These are phyloP conservation scores for Ahaetulla prasina DNA, from an alignment of 2,113 vertebrate genomes.

Conservation along the genomic window DNA sequence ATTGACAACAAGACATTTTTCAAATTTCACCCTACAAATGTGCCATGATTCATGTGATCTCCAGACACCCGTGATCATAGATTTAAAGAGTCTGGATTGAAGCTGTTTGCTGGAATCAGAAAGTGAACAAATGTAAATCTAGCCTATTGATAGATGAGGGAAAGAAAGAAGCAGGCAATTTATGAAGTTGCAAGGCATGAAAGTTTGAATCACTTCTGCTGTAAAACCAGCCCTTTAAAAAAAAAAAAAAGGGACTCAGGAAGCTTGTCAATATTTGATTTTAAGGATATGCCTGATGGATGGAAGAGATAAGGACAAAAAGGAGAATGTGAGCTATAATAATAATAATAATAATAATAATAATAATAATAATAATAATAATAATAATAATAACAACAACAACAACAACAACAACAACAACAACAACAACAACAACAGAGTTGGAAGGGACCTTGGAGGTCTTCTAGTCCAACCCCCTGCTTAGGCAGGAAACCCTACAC, in stretches of 20 bases:
- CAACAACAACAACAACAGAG: no score
- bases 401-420: no score
- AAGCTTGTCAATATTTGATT: neutral
- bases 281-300: neutral
- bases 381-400: no score
- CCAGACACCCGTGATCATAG: neutral
- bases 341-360: no score
- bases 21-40: neutral
- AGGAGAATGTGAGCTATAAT: neutral
- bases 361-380: no score
- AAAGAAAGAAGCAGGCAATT: neutral
- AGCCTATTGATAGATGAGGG: neutral
- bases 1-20: neutral
- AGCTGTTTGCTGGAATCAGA: neutral
- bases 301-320: neutral
- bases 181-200: neutral
- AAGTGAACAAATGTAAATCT: neutral
- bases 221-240: neutral
- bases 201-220: neutral
- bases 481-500: no score
- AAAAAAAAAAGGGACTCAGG: neutral
- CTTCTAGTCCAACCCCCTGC: no score
- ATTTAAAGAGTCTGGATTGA: neutral
- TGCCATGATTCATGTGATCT: neutral
- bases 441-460: no score